These are phyloP conservation scores for Craterocephalus amniculus DNA, from an alignment of 2,797 vertebrate species.

Conservation along the genomic window DNA sequence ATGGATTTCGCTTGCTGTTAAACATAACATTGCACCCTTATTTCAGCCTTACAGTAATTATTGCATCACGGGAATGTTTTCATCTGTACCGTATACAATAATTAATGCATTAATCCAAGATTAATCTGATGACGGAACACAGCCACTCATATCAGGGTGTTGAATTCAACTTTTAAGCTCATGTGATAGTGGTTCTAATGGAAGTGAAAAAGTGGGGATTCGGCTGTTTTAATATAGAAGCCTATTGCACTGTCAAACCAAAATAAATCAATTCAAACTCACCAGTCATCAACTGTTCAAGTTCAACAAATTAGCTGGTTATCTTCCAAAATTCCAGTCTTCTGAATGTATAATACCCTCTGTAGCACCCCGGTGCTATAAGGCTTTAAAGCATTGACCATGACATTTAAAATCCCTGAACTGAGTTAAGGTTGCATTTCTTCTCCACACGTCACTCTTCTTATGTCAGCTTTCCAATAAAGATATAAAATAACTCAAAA, in stretches of 20 bases:
- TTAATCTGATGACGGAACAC: conserved; percentile 1
- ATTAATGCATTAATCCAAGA: conserved; percentile 8
- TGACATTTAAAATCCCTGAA: conserved; percentile 24
- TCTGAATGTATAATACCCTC: conserved; percentile 21
- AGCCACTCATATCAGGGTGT: neutral
- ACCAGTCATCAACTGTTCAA: conserved; percentile 12
- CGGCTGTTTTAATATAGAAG: neutral
- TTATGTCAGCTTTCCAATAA: conserved; percentile 18
- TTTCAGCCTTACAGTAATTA: conserved; percentile 15
- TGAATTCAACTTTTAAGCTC: neutral
- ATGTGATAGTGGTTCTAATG: neutral
- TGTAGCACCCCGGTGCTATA: conserved; percentile 11
- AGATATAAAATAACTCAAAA: conserved; percentile 12
- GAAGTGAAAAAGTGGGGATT: neutral
- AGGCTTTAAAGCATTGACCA: conserved; percentile 30
- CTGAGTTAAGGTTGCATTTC: conserved; percentile 10
- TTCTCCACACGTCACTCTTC: conserved; percentile 5
- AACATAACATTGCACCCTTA: neutral
- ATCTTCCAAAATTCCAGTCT: conserved; percentile 18
- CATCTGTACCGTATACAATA: neutral
- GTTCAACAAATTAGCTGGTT: conserved; percentile 10
- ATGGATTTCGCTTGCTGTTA: neutral
- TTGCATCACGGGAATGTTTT: conserved; percentile 26
- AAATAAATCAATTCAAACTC: conserved; percentile 6
- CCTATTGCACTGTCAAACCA: neutral